Conservation (phyloP, 2,113 vertebrate species). For the Anarrhichthys ocellatus region DNA sequence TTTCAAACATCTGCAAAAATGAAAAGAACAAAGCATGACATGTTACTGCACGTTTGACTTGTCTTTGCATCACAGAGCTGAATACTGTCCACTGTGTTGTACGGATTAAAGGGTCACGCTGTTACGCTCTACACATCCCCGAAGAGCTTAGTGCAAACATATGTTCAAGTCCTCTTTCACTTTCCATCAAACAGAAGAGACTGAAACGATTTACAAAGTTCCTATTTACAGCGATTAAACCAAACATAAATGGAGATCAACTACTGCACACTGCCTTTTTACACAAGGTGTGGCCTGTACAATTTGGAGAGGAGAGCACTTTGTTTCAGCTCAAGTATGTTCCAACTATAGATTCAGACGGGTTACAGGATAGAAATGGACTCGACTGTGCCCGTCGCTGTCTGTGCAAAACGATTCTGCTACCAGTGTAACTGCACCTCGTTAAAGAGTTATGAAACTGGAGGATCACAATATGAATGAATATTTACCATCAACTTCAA, state of each 20-base stretch:
- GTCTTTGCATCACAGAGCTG: conserved; percentile 21
- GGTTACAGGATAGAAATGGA: conserved; percentile 1
- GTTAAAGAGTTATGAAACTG: background rate
- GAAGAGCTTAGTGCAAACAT: conserved; percentile 81
- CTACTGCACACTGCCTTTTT: conserved; percentile 4
- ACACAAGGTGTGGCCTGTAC: conserved; percentile 13
- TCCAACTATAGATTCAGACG: background rate
- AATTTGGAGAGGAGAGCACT: conserved; percentile 20
- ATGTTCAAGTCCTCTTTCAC: conserved; percentile 69
- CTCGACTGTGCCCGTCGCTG: background rate
- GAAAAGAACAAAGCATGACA: background rate
- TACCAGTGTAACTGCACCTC: conserved; percentile 26
- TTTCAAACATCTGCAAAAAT: conserved; percentile 4
- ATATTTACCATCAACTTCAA: background rate
- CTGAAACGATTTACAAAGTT: conserved; percentile 15
- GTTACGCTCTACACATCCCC: conserved; percentile 47
- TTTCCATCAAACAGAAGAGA: conserved; percentile 23
- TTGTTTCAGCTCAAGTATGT: conserved; percentile 14
- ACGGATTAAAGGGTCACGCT: conserved; percentile 82
- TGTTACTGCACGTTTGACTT: background rate
- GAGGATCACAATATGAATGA: conserved; percentile 13
- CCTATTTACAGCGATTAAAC: conserved; percentile 63
- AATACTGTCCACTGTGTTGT: conserved; percentile 39
- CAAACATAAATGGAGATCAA: conserved; percentile 17
- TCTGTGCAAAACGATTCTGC: conserved; percentile 59